These are phyloP conservation scores for Acronicta aceris DNA, from an alignment of 2,888 invertebrate species.

Conservation along the genomic window DNA sequence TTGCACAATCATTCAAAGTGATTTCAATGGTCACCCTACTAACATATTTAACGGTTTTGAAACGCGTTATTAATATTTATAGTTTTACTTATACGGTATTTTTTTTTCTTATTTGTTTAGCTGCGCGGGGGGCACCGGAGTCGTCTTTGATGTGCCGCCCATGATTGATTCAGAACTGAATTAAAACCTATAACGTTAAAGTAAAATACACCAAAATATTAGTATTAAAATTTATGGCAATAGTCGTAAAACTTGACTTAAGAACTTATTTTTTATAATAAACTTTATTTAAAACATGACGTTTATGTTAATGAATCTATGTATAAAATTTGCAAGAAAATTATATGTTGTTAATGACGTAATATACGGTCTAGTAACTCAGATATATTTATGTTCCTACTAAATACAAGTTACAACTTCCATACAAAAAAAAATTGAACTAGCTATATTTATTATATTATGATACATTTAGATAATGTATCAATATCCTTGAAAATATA, in stretches of 20 bases:
- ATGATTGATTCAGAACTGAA: constrained; percentile 62
- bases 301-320: constrained; percentile 22
- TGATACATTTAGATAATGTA: no score
- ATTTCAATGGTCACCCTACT: constrained; percentile 68
- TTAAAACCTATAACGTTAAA: constrained; percentile 65
- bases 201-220: constrained; percentile 66
- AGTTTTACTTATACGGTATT: constrained; percentile 73
- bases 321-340: constrained; percentile 35
- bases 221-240: constrained; percentile 65
- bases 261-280: constrained; percentile 48
- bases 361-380: constrained; percentile 13
- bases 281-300: constrained; percentile 22
- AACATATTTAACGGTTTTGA: constrained; percentile 71
- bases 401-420: constrained; percentile 4
- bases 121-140: constrained; percentile 81
- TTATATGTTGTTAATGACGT: constrained; percentile 36
- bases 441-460: not conserved
- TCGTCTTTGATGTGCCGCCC: constrained; percentile 77
- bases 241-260: constrained; percentile 58
- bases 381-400: constrained; percentile 4
- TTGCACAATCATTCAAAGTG: not conserved
- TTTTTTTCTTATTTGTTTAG: constrained; percentile 83
- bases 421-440: no score
- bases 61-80: constrained; percentile 87
- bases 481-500: no score